These are phyloP conservation scores for Myotis pilosus DNA, from an alignment of 2,797 vertebrate genomes.

Conservation along the genomic window DNA sequence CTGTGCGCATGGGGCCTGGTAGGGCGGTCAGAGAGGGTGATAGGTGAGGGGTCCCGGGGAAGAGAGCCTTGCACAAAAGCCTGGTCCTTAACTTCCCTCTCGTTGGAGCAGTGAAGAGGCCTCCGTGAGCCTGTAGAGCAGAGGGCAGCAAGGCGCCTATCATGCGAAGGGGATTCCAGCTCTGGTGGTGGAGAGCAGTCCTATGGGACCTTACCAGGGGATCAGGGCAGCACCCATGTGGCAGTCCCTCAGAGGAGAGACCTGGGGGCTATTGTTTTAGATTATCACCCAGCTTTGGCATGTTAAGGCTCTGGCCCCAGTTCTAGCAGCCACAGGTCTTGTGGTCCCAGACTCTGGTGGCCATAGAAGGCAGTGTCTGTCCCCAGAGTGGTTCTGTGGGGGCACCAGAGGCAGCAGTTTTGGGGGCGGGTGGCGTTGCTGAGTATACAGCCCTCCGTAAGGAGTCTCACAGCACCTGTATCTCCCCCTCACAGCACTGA, in stretches of 20 bases:
- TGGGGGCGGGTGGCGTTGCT: neutral
- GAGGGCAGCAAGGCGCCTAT: too few species aligned
- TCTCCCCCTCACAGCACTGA: too few species aligned
- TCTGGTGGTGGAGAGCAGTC: rapidly evolving
- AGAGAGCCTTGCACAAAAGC: neutral
- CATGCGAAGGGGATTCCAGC: rapidly evolving
- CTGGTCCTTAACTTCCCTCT: neutral
- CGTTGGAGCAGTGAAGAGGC: rapidly evolving
- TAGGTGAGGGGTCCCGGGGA: neutral
- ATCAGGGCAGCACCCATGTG: neutral
- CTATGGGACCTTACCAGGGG: rapidly evolving
- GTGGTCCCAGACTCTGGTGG: neutral
- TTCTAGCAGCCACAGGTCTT: neutral
- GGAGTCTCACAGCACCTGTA: rapidly evolving
- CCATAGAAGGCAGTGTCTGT: neutral
- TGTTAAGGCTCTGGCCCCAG: neutral
- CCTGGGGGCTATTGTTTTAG: neutral
- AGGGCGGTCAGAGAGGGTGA: neutral
- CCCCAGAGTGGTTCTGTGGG: rapidly evolving
- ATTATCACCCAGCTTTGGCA: neutral
- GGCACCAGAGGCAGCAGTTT: neutral
- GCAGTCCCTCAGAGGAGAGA: neutral
- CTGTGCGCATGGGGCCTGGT: neutral
- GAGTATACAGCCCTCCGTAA: neutral
- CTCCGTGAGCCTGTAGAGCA: neutral